phyloP scores from a whole-genome alignment of 92 coral and sea anemone genomes.

The Isaurus tuberculatus region DNA sequence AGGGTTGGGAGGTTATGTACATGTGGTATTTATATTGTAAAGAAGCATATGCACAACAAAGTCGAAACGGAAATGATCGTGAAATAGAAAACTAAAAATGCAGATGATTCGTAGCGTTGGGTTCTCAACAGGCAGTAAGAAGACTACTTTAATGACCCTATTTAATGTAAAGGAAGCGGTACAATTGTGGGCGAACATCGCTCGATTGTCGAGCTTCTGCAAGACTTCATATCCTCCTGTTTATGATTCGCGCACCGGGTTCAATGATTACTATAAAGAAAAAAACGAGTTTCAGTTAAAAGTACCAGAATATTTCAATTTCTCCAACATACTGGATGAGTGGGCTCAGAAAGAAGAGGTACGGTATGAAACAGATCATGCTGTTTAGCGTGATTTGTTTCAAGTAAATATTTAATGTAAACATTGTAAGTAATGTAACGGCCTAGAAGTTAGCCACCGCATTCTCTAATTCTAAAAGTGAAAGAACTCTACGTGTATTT shows the following conservation, averaged over 20 bases:
- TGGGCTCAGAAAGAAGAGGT: conserved; percentile 83
- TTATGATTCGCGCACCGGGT: conserved; percentile 79
- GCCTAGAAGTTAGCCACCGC: too few species aligned
- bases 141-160: not conserved
- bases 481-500: too few species aligned
- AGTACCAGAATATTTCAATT: conserved; percentile 81
- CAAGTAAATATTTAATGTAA: too few species aligned
- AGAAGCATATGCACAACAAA: too few species aligned
- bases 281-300: conserved; percentile 57
- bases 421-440: too few species aligned
- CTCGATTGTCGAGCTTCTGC: conserved; percentile 21
- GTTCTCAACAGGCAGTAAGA: not conserved
- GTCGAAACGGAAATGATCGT: not conserved
- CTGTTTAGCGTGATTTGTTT: too few species aligned
- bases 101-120: not conserved
- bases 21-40: too few species aligned
- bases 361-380: not conserved
- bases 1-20: too few species aligned
- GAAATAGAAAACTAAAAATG: not conserved
- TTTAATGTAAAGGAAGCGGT: not conserved
- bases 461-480: too few species aligned
- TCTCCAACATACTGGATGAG: conserved; percentile 78
- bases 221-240: conserved; percentile 64
- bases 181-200: not conserved
- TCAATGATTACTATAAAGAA: conserved; percentile 76